phyloP scores from a whole-genome alignment of 2,888 invertebrate species.

The Pomacea canaliculata region DNA sequence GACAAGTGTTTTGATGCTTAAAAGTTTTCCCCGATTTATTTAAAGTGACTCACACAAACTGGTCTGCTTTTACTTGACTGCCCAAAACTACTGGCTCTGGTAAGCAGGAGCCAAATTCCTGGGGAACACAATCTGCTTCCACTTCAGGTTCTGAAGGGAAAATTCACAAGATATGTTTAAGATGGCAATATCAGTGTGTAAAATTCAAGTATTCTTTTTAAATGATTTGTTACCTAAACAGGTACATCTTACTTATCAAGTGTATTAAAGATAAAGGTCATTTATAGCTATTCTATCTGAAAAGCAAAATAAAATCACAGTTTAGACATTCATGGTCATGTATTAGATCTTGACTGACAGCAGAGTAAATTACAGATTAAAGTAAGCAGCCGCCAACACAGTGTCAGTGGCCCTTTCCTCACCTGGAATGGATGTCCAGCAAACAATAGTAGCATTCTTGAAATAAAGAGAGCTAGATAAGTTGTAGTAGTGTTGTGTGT shows the following conservation, averaged over 20 bases:
- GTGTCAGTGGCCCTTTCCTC: not conserved
- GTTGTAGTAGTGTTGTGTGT: slow-evolving; percentile 46
- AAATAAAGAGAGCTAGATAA: slow-evolving; percentile 30
- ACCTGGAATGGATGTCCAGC: slow-evolving; percentile 40
- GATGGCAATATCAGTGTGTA: not conserved
- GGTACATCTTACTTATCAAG: too few species aligned
- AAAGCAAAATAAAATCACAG: too few species aligned
- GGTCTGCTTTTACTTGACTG: slow-evolving; percentile 18
- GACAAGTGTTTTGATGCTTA: too few species aligned
- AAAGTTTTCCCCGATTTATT: not conserved
- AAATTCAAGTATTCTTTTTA: too few species aligned
- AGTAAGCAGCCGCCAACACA: too few species aligned
- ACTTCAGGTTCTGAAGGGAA: slow-evolving; percentile 22
- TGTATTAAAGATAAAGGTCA: too few species aligned
- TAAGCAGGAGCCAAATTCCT: slow-evolving; percentile 54
- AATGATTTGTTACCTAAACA: too few species aligned
- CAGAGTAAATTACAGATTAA: too few species aligned
- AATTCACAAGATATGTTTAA: not conserved
- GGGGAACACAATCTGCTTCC: slow-evolving; percentile 43
- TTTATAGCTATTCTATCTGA: too few species aligned
- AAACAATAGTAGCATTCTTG: slow-evolving; percentile 44
- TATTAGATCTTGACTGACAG: too few species aligned
- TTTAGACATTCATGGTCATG: too few species aligned
- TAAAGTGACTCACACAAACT: slow-evolving; percentile 27
- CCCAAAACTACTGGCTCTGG: slow-evolving; percentile 15